These are phyloP conservation scores for Phasianus colchicus DNA, from an alignment of 2,113 vertebrate species.

Conservation along the genomic window DNA sequence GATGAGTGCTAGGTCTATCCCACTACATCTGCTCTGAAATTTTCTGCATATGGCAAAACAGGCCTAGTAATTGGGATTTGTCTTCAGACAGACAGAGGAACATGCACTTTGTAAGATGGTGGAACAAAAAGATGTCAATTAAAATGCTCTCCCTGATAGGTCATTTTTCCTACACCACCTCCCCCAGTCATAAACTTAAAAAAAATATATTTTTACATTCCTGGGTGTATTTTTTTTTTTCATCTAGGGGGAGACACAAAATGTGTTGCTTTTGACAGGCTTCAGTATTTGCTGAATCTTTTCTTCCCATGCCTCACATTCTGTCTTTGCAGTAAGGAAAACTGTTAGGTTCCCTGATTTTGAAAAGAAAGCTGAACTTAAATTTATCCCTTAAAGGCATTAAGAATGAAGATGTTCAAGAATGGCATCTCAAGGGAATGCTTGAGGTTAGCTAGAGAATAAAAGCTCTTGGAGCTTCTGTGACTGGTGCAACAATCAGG, in stretches of 20 bases:
- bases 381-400: background rate
- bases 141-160: background rate
- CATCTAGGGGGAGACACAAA: background rate
- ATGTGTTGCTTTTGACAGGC: rapidly evolving
- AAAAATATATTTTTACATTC: rapidly evolving
- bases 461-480: background rate
- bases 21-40: background rate
- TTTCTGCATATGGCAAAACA: background rate
- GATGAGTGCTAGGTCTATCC: background rate
- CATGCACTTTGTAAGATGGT: background rate
- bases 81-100: background rate
- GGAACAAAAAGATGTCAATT: rapidly evolving
- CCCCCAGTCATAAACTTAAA: background rate
- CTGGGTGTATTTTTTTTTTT: background rate
- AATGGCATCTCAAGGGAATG: background rate
- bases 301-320: background rate
- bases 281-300: background rate
- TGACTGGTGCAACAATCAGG: background rate
- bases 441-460: background rate
- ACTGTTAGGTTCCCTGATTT: background rate
- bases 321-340: background rate
- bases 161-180: background rate
- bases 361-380: background rate
- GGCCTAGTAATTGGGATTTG: background rate
- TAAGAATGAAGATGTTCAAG: background rate